These are phyloP conservation scores for Bellardia pandia DNA, from an alignment of 2,888 invertebrate species.

Conservation along the genomic window DNA sequence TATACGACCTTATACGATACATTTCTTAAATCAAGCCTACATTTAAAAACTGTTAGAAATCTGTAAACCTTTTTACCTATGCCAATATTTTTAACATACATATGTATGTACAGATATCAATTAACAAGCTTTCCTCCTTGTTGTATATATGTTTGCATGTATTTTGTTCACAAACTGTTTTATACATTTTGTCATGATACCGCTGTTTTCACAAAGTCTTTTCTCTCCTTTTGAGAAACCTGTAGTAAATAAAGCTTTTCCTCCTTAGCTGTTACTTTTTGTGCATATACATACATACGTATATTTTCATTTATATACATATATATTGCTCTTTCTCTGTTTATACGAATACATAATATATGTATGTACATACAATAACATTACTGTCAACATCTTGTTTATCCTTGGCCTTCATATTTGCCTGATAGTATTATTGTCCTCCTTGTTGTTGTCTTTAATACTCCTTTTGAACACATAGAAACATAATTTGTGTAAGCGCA, in stretches of 20 bases:
- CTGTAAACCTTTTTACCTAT: too few relatives aligned
- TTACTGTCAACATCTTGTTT: conserved; percentile 11
- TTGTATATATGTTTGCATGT: neutral
- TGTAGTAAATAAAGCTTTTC: neutral
- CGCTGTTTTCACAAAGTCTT: neutral
- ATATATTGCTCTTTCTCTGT: neutral
- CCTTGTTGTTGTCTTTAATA: neutral
- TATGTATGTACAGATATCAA: too few relatives aligned
- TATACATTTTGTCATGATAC: neutral
- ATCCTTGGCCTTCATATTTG: conserved; percentile 58
- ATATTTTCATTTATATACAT: neutral
- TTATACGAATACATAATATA: neutral
- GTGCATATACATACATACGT: too few relatives aligned
- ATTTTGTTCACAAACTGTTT: neutral
- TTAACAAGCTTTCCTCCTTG: neutral
- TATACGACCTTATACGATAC: too few relatives aligned
- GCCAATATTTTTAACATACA: too few relatives aligned
- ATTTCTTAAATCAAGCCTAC: too few relatives aligned
- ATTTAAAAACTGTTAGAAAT: too few relatives aligned
- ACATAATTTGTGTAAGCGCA: neutral
- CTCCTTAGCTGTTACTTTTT: neutral
- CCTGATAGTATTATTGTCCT: conserved; percentile 18
- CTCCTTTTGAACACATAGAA: neutral
- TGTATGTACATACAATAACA: neutral
- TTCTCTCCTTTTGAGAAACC: conserved; percentile 1